Conservation (phyloP, 2,888 invertebrate species). For the Rhodophaea formosa region DNA sequence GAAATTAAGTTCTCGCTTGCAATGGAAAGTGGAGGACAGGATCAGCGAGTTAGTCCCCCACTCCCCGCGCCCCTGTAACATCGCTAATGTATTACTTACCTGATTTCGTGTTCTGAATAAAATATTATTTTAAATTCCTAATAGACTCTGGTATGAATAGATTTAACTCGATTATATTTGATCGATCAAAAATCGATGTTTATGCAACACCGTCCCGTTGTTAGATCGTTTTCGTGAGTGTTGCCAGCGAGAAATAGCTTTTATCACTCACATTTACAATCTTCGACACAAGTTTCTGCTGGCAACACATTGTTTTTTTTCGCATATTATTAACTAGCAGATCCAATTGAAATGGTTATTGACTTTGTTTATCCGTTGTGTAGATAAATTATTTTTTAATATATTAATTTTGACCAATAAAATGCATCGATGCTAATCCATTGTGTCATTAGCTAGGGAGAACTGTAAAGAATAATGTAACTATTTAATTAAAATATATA, state of each 20-base stretch:
- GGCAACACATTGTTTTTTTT: slow-evolving; percentile 54
- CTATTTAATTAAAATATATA: slow-evolving; percentile 81
- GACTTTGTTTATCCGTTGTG: slow-evolving; percentile 65
- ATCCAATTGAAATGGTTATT: slow-evolving; percentile 60
- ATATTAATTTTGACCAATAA: slow-evolving; percentile 76
- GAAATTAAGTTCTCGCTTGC: neutral
- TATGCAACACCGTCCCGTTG: slow-evolving; percentile 11
- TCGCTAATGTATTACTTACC: neutral
- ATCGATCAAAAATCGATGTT: slow-evolving; percentile 4
- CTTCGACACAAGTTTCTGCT: slow-evolving; percentile 34
- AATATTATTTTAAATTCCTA: neutral
- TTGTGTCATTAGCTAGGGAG: slow-evolving; percentile 76
- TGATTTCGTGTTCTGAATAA: neutral
- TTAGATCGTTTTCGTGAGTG: slow-evolving; percentile 25
- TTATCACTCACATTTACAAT: slow-evolving; percentile 20
- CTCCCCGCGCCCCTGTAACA: neutral
- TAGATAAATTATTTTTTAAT: slow-evolving; percentile 76
- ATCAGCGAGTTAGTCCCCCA: neutral
- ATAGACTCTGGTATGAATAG: neutral
- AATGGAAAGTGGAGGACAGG: neutral
- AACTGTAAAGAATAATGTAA: slow-evolving; percentile 80
- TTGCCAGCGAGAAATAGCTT: slow-evolving; percentile 29
- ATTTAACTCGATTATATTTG: neutral
- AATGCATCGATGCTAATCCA: slow-evolving; percentile 74
- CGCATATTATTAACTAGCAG: slow-evolving; percentile 52